A percentile compares a stretch with the other conserved stretches of the same genome.
phyloP scores from a whole-genome alignment of 2,888 invertebrate genomes.

The Eulithis testata region DNA sequence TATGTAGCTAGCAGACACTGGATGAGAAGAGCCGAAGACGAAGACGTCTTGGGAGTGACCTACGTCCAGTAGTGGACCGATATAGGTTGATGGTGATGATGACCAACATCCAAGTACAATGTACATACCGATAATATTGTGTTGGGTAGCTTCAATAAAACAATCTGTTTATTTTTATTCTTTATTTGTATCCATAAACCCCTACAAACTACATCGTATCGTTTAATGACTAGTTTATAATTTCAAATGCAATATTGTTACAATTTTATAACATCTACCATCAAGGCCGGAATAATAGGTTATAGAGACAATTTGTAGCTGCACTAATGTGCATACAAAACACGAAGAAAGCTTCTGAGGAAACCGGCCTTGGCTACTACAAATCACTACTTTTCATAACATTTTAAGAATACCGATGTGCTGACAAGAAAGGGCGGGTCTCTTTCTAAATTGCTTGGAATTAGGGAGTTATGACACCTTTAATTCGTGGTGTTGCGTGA shows the following conservation, averaged over 20 bases:
- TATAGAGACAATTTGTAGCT: background rate
- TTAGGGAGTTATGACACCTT: too few species aligned
- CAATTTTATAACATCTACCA: constrained; percentile 1
- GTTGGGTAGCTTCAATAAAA: background rate
- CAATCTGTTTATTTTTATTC: background rate
- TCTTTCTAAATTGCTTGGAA: too few species aligned
- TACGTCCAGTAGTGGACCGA: too few species aligned
- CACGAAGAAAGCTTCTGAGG: background rate
- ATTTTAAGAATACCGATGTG: constrained; percentile 7
- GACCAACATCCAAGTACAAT: too few species aligned
- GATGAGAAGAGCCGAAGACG: too few species aligned
- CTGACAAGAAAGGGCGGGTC: too few species aligned
- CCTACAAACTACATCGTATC: constrained; percentile 9
- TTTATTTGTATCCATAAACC: constrained; percentile 13
- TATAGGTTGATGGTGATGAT: too few species aligned
- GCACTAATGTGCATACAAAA: background rate
- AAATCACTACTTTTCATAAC: constrained; percentile 5
- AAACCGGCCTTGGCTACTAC: constrained; percentile 5
- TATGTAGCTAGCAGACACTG: too few species aligned
- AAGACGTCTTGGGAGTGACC: too few species aligned
- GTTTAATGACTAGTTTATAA: constrained; percentile 6
- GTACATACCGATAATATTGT: too few species aligned
- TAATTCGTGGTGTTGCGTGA: too few species aligned
- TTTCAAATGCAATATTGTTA: background rate
- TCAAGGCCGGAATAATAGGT: constrained; percentile 5